These are phyloP conservation scores for Helicoverpa armigera DNA, from an alignment of 1,140 invertebrate genomes.

Conservation along the genomic window DNA sequence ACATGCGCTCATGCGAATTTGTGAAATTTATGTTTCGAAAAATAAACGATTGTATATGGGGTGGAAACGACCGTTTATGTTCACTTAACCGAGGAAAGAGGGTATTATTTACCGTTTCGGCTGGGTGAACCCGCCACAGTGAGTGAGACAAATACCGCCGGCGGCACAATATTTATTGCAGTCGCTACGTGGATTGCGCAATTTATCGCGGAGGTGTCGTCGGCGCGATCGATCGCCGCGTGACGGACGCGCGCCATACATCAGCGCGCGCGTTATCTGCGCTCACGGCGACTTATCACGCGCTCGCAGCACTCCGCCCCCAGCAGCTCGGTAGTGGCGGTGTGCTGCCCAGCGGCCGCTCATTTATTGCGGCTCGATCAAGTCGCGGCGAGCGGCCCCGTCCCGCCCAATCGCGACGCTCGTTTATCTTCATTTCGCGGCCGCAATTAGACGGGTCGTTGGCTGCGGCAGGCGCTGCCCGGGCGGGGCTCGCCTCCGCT, in stretches of 20 bases:
- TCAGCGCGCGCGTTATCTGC: slow-evolving; percentile 82
- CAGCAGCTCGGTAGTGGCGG: neutral
- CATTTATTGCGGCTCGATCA: slow-evolving; percentile 72
- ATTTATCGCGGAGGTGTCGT: slow-evolving; percentile 85
- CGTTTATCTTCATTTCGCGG: slow-evolving; percentile 88
- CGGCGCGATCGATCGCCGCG: slow-evolving; percentile 79
- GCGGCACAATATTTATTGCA: slow-evolving; percentile 84
- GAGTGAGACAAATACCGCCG: slow-evolving; percentile 85
- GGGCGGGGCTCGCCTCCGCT: slow-evolving; percentile 69
- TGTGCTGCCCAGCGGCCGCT: slow-evolving; percentile 60
- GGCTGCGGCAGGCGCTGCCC: slow-evolving; percentile 76
- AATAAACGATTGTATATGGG: slow-evolving; percentile 85
- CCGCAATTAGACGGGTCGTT: slow-evolving; percentile 89
- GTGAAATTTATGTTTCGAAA: slow-evolving; percentile 85
- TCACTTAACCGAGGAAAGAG: slow-evolving; percentile 86
- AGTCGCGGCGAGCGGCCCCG: slow-evolving; percentile 63
- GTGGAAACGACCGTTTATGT: slow-evolving; percentile 86
- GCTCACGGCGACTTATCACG: slow-evolving; percentile 81
- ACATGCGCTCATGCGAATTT: slow-evolving; percentile 76
- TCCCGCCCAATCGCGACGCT: slow-evolving; percentile 85
- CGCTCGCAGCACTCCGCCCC: slow-evolving; percentile 42
- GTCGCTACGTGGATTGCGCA: slow-evolving; percentile 83
- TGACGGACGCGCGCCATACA: slow-evolving; percentile 82
- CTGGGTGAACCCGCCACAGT: slow-evolving; percentile 82
- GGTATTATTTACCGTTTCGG: slow-evolving; percentile 86